These are phyloP conservation scores for Cerastis rubricosa DNA, from an alignment of 2,888 invertebrate genomes.

Conservation along the genomic window DNA sequence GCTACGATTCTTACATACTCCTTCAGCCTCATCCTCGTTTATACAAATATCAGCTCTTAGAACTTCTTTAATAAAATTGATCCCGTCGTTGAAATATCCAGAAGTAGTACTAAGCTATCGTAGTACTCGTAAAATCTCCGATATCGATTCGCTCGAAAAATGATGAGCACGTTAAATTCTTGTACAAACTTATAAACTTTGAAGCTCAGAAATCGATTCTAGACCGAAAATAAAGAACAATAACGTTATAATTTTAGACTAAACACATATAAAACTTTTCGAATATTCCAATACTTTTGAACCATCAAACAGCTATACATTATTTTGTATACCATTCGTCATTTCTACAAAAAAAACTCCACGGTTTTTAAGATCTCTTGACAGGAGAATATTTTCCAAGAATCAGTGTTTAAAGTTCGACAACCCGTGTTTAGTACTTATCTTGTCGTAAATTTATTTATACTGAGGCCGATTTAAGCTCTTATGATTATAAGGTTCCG, in stretches of 20 bases:
- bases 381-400: slow-evolving; percentile 16
- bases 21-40: too few relatives aligned
- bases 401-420: slow-evolving; percentile 25
- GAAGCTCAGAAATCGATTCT: neutral
- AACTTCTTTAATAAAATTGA: neutral
- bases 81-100: neutral
- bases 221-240: neutral
- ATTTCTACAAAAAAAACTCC: neutral
- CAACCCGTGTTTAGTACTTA: slow-evolving; percentile 26
- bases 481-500: slow-evolving; percentile 18
- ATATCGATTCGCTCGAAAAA: neutral
- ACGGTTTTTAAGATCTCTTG: neutral
- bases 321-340: neutral
- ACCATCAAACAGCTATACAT: neutral
- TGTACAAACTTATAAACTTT: neutral
- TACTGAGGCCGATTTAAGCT: slow-evolving; percentile 8
- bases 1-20: neutral
- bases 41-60: neutral
- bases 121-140: neutral
- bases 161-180: neutral
- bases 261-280: slow-evolving; percentile 6
- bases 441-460: slow-evolving; percentile 44
- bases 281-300: neutral
- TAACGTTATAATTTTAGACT: slow-evolving; percentile 4
- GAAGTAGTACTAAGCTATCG: neutral